Base-by-base conservation (phyloP, 2,888 invertebrate species). In the Lasioglossum villosulum region DNA sequence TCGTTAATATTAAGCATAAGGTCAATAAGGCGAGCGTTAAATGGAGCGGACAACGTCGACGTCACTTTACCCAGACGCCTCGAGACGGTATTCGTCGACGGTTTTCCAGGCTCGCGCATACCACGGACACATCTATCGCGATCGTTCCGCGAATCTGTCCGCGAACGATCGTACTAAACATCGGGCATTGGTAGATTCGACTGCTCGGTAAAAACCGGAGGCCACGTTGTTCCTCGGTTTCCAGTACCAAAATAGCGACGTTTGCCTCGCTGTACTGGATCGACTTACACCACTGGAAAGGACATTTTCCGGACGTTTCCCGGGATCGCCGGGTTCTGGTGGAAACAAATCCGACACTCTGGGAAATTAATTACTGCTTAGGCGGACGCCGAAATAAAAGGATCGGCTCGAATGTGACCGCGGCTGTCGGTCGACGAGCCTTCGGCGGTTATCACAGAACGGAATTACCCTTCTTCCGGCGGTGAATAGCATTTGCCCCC, bases 1-100 rank as follows among this genome's bases (percentile, higher is more conserved):
- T 80, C 79, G 77, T 89, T 88, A 88, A 85, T 76, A 79, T 88
- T 85, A 83, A 89, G 86, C 84, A 78, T 80, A 78, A 82, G 82
- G 82, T 88, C 86, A 87, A 87, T 82, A 87, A 87, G 82, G 75
- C 52, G 76, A 79, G 71, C 75, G 66, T 82, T 84, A 86, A 84
- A 86, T 81, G 75, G 78, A 73, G 77, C 86, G 82, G 52, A 75
- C 45, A 30, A 63, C 45, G 12, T n/a, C 37, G 68, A 66, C 66
- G 68, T 34, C 68, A 5, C n/a, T n/a, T 1, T 4, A 12, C 56
- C 23, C n/a, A 4, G 19, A 30, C 63, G 23, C 68, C 37, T 12
- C 68, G 63, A 63, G 75, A 74, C 56, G n/a, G 63, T 74, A 78
- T 78, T 77, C 70, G 52, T 37, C 34, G 71, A 8, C 14, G 75